Percentiles rank a stretch among this genome's conserved stretches.
These are phyloP conservation scores for Mus musculus DNA, from an alignment of 2,113 vertebrate genomes.

Conservation along the genomic window DNA sequence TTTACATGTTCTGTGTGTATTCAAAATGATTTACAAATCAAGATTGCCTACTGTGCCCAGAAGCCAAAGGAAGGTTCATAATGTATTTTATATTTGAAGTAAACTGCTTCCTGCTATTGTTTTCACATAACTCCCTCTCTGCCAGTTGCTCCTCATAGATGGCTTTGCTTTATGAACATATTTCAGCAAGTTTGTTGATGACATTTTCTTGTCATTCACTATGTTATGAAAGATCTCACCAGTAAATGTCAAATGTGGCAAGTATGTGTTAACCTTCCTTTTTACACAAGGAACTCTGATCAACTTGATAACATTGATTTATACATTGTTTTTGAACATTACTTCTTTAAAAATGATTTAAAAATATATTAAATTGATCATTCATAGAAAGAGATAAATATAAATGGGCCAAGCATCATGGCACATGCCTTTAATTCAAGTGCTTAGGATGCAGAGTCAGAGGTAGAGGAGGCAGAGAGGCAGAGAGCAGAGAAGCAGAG, in stretches of 20 bases:
- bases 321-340: background rate
- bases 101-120: background rate
- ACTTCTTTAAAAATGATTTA: slow-evolving; percentile 10
- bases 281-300: background rate
- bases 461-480: no score
- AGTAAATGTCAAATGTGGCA: background rate
- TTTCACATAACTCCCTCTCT: background rate
- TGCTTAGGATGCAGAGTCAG: background rate
- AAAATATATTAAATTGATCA: background rate
- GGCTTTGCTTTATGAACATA: slow-evolving; percentile 1
- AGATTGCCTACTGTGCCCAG: background rate
- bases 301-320: background rate
- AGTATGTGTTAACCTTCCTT: background rate
- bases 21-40: slow-evolving; percentile 70
- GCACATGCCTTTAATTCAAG: background rate
- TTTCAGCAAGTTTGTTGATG: slow-evolving; percentile 36
- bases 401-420: background rate
- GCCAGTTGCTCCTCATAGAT: slow-evolving; percentile 34
- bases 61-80: slow-evolving; percentile 56
- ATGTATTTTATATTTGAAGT: background rate
- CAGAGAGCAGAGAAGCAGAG: background rate
- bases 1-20: slow-evolving; percentile 75
- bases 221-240: background rate
- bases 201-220: slow-evolving; percentile 32
- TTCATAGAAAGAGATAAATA: background rate